These are phyloP conservation scores for Didymodactylos carnosus DNA, from an alignment of 2,888 invertebrate genomes.

Conservation along the genomic window DNA sequence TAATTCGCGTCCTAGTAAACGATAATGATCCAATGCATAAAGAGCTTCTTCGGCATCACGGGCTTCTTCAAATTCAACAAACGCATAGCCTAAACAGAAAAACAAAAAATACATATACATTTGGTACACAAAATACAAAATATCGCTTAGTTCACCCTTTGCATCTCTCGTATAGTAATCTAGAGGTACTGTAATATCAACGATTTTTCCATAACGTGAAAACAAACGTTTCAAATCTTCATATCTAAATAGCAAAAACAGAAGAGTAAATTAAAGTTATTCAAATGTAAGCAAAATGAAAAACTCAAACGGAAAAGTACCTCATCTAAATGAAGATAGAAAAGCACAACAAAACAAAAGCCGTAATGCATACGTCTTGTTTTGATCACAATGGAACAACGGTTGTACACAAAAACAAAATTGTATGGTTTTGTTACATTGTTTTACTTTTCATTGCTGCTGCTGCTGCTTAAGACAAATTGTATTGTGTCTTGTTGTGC, in stretches of 20 bases:
- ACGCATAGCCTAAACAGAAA: not conserved
- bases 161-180: conserved; percentile 34
- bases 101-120: not conserved
- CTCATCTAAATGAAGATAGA: not conserved
- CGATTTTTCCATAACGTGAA: conserved; percentile 37
- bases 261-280: not conserved
- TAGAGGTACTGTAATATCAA: conserved; percentile 38
- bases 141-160: not conserved
- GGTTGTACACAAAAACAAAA: too few species aligned
- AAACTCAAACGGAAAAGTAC: too few species aligned
- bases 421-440: too few species aligned
- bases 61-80: not conserved
- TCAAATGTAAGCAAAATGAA: not conserved
- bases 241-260: conserved; percentile 27
- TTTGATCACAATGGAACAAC: too few species aligned
- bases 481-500: too few species aligned
- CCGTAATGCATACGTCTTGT: not conserved
- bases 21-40: conserved; percentile 30
- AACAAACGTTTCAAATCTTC: conserved; percentile 36
- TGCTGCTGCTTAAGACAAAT: too few species aligned
- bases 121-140: not conserved
- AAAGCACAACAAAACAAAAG: not conserved
- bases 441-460: too few species aligned
- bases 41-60: conserved; percentile 1
- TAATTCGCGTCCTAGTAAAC: conserved; percentile 35